Evolutionary conservation across 2,888 invertebrate genomes (phyloP).

Genomic region (Mylabris sibirica): DNA sequence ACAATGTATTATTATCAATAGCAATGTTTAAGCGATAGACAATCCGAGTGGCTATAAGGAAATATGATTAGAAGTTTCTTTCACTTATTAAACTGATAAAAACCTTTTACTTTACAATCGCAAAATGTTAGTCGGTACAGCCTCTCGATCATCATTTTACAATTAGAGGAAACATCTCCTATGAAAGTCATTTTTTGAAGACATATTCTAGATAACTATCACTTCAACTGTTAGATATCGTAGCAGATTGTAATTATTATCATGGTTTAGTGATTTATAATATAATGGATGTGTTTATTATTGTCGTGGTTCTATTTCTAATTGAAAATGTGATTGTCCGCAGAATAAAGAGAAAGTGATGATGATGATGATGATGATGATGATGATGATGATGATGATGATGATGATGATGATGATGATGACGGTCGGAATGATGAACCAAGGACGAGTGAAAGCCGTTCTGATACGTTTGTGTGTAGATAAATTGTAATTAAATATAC

Average conservation of each 20-base stretch:
- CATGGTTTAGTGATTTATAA: neutral
- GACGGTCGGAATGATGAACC: neutral
- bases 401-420: neutral
- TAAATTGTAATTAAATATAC: neutral
- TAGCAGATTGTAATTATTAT: neutral
- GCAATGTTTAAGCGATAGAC: neutral
- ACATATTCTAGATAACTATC: neutral
- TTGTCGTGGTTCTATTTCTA: neutral
- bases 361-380: slow-evolving; percentile 9
- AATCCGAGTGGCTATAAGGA: neutral
- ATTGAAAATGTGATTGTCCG: slow-evolving; percentile 15
- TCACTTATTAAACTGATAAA: neutral
- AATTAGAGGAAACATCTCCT: neutral
- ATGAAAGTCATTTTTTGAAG: neutral
- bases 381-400: neutral
- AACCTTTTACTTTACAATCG: slow-evolving; percentile 9
- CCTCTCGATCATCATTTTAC: neutral
- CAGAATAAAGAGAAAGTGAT: slow-evolving; percentile 9
- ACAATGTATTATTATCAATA: neutral
- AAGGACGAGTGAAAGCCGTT: slow-evolving; percentile 12
- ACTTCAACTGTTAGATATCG: neutral
- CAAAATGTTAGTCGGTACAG: neutral
- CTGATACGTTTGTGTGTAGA: neutral
- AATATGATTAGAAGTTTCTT: neutral
- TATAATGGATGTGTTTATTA: neutral